Conservation (phyloP, 2,888 invertebrate species). For the Dilophus febrilis region DNA sequence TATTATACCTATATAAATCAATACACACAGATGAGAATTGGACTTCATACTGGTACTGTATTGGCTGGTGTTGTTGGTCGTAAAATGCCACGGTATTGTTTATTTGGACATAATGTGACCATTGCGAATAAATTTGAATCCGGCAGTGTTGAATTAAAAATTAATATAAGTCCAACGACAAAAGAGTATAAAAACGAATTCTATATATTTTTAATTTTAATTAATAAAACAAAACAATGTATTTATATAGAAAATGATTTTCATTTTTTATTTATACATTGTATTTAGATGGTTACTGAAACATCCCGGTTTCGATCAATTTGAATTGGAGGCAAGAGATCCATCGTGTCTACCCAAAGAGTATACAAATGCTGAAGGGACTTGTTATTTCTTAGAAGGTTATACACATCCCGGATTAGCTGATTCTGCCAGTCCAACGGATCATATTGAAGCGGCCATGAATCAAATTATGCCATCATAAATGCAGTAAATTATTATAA, state of each 20-base stretch:
- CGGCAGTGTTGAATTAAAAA: slow-evolving; percentile 73
- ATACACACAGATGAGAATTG: slow-evolving; percentile 75
- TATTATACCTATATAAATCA: slow-evolving; percentile 9
- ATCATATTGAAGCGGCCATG: slow-evolving; percentile 27
- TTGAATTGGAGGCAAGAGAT: slow-evolving; percentile 54
- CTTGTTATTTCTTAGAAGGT: slow-evolving; percentile 69
- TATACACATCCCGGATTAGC: slow-evolving; percentile 53
- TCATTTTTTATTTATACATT: slow-evolving; percentile 4
- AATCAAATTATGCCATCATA: slow-evolving; percentile 8
- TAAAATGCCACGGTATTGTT: slow-evolving; percentile 66
- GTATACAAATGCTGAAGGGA: slow-evolving; percentile 62
- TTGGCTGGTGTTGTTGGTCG: slow-evolving; percentile 88
- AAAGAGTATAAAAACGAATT: slow-evolving; percentile 50
- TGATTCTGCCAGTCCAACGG: slow-evolving; percentile 34
- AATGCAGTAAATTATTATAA: no score
- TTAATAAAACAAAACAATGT: not conserved
- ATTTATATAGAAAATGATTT: not conserved
- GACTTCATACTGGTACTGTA: slow-evolving; percentile 84
- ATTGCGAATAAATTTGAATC: slow-evolving; percentile 94
- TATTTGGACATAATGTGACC: slow-evolving; percentile 90
- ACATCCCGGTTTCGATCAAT: slow-evolving; percentile 46
- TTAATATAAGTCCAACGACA: slow-evolving; percentile 88
- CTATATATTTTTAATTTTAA: slow-evolving; percentile 1
- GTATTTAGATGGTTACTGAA: slow-evolving; percentile 54
- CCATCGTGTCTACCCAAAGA: slow-evolving; percentile 67